Conservation (phyloP, 2,888 invertebrate genomes). For the Rhodophaea formosa region DNA sequence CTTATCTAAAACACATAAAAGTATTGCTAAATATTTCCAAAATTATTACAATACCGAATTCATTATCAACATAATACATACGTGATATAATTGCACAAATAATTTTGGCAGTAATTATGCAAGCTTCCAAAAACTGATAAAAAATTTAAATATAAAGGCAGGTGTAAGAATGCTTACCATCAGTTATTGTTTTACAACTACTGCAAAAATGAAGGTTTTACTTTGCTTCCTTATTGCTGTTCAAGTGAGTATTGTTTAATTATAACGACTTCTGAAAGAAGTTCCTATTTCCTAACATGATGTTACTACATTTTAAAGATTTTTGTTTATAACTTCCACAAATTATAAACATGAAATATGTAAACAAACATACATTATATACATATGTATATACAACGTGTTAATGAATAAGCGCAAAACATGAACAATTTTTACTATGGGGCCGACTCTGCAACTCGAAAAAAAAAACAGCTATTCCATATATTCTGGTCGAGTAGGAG, state of each 20-base stretch:
- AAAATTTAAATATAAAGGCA: slow-evolving; percentile 1
- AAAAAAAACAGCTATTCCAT: too few relatives aligned
- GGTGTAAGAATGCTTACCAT: background rate
- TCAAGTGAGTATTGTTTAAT: slow-evolving; percentile 13
- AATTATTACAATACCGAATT: slow-evolving; percentile 1
- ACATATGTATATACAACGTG: too few relatives aligned
- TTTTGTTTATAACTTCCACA: too few relatives aligned
- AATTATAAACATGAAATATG: too few relatives aligned
- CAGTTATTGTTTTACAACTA: background rate
- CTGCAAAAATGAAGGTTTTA: slow-evolving; percentile 14
- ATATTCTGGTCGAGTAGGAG: too few relatives aligned
- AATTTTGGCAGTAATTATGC: slow-evolving; percentile 14
- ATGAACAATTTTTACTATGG: too few relatives aligned
- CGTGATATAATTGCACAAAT: slow-evolving; percentile 19
- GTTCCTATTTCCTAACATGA: too few relatives aligned
- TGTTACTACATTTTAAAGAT: too few relatives aligned
- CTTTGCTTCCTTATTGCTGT: background rate
- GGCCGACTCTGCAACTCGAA: too few relatives aligned
- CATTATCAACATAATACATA: slow-evolving; percentile 10
- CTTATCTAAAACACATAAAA: too few relatives aligned
- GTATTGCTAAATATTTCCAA: background rate
- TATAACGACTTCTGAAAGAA: background rate
- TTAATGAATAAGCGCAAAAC: too few relatives aligned
- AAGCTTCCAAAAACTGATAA: slow-evolving; percentile 12
- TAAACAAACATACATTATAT: too few relatives aligned